Conservation (phyloP, 1,140 invertebrate species). For the Caenorhabditis inopinata region DNA sequence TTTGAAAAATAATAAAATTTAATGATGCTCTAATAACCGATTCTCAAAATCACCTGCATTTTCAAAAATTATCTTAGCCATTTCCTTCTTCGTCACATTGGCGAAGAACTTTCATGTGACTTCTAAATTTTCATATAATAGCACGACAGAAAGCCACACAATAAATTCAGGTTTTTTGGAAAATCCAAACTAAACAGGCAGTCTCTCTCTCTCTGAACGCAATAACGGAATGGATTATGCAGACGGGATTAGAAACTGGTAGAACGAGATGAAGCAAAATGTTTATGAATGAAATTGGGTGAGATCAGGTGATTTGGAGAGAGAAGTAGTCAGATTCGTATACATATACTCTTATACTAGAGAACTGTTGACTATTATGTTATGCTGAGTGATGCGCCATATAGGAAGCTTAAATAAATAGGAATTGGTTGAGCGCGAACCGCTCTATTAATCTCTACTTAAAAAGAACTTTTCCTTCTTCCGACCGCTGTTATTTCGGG, state of each 20-base stretch:
- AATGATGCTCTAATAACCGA: no score
- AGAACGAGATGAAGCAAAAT: background rate
- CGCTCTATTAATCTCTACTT: constrained; percentile 29
- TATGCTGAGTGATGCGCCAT: constrained; percentile 4
- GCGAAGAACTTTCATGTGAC: background rate
- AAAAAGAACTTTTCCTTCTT: background rate
- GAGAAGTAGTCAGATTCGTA: background rate
- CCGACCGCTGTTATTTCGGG: background rate
- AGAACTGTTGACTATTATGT: background rate
- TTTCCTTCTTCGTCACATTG: no score
- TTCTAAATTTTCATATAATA: background rate
- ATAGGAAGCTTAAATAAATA: constrained; percentile 32
- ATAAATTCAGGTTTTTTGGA: constrained; percentile 21
- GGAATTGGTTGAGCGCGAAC: constrained; percentile 4
- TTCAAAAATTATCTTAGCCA: no score
- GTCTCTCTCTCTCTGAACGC: no score
- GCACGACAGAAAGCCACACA: background rate
- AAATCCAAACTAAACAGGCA: no score
- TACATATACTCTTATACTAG: background rate
- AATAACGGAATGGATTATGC: constrained; percentile 18
- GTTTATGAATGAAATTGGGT: background rate
- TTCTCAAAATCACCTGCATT: no score
- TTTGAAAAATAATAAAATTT: no score
- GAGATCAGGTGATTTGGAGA: background rate
- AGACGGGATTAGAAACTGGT: constrained; percentile 24